Conservation (phyloP, 2,113 vertebrate species). For the Psettodes erumei region DNA sequence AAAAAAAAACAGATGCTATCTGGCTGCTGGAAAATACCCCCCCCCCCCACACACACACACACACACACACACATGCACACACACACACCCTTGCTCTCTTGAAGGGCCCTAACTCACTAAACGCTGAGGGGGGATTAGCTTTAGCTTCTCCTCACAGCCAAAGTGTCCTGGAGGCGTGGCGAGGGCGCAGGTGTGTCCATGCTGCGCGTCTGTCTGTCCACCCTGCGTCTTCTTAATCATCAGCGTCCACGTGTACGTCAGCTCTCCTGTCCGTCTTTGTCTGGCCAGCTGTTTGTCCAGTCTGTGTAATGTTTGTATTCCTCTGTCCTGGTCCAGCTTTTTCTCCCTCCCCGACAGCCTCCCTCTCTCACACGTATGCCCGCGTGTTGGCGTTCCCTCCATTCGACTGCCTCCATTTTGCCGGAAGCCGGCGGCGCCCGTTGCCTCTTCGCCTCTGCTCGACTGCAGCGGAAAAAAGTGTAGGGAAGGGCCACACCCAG, state of each 20-base stretch:
- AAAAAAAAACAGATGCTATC: constrained; percentile 65
- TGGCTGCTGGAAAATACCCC: constrained; percentile 47
- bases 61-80: no score
- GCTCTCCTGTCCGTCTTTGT: constrained; percentile 24
- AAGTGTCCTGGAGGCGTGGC: constrained; percentile 56
- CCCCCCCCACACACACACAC: no score
- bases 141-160: constrained; percentile 45
- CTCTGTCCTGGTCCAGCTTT: constrained; percentile 21
- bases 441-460: constrained; percentile 23
- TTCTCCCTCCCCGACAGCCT: constrained; percentile 37
- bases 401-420: constrained; percentile 61
- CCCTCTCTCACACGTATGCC: constrained; percentile 17
- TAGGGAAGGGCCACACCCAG: neutral
- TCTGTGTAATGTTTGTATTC: constrained; percentile 56
- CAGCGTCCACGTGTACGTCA: constrained; percentile 23
- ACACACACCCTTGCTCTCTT: no score
- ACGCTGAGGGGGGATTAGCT: constrained; percentile 49
- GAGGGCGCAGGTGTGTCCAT: constrained; percentile 31
- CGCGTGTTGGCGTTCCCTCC: constrained; percentile 31
- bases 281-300: constrained; percentile 53
- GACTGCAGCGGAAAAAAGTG: neutral
- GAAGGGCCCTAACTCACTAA: constrained; percentile 48
- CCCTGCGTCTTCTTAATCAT: constrained; percentile 26
- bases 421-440: constrained; percentile 23
- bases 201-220: constrained; percentile 14